A percentile compares a stretch with the other conserved stretches of the same genome.
Evolutionary conservation across 2,888 invertebrate genomes (phyloP).

Genomic region (Pristionchus exspectatus): DNA sequence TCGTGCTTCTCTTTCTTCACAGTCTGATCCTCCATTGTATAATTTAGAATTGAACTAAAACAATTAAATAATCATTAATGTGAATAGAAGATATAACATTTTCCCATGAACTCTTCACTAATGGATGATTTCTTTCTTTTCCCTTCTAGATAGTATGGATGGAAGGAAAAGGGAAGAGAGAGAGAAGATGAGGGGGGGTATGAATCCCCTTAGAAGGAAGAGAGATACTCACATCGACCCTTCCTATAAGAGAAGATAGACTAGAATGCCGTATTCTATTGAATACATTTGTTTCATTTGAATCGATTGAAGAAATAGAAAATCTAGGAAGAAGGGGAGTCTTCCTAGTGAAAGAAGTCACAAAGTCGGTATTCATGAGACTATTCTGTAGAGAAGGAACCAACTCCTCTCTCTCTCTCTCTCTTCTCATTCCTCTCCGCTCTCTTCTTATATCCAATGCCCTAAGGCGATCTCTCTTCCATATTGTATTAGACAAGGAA

Average conservation of each 20-base stretch:
- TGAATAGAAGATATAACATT: neutral
- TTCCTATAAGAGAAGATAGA: neutral
- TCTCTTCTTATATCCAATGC: no score
- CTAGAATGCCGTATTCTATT: neutral
- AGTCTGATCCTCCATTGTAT: neutral
- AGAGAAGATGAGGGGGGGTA: no score
- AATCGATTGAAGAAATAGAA: neutral
- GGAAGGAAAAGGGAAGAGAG: no score
- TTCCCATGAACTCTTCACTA: neutral
- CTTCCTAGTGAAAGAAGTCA: neutral
- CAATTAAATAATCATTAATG: neutral
- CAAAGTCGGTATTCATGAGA: constrained; percentile 25
- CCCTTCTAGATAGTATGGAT: neutral
- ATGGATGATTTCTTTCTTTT: neutral
- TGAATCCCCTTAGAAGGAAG: neutral
- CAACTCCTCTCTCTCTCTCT: no score
- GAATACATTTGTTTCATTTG: neutral
- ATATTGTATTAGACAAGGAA: no score
- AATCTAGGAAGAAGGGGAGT: neutral
- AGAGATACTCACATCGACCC: neutral
- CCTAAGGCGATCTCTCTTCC: no score
- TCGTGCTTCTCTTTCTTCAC: neutral
- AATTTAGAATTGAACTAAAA: constrained; percentile 8
- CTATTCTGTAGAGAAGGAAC: constrained; percentile 17
- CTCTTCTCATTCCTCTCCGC: no score